A percentile compares a stretch with the other conserved stretches of the same genome.
Evolutionary conservation across 1,140 invertebrate species (phyloP).

Genomic region (Pteromalus puparum): DNA sequence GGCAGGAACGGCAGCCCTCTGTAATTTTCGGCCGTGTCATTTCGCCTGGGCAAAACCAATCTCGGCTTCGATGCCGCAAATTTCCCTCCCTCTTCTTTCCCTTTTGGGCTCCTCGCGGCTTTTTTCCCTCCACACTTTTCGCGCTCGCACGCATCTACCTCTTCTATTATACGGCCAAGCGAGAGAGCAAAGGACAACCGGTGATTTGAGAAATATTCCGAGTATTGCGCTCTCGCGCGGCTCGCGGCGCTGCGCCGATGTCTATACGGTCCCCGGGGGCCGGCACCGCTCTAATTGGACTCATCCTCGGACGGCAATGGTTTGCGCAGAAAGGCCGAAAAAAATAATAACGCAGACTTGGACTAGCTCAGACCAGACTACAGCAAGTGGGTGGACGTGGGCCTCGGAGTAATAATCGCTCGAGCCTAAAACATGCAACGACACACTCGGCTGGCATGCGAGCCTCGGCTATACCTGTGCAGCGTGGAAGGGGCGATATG

Average conservation of each 20-base stretch:
- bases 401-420: background rate
- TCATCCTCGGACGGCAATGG: background rate
- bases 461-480: background rate
- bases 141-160: background rate
- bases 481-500: no score
- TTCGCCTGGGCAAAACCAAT: slow-evolving; percentile 55
- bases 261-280: background rate
- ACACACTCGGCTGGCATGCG: background rate
- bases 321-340: background rate
- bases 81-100: slow-evolving; percentile 6
- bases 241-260: background rate
- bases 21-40: slow-evolving; percentile 65
- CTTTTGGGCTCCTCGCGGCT: background rate
- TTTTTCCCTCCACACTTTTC: slow-evolving; percentile 5
- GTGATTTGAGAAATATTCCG: slow-evolving; percentile 73
- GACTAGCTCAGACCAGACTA: background rate
- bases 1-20: slow-evolving; percentile 36
- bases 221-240: slow-evolving; percentile 62
- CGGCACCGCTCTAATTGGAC: background rate
- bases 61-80: slow-evolving; percentile 33
- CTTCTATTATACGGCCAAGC: background rate
- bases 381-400: background rate
- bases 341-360: slow-evolving; percentile 5
- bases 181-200: slow-evolving; percentile 46
- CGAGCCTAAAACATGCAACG: background rate